phyloP scores from a whole-genome alignment of 2,797 vertebrate genomes.

The Rhinichthys osculus region DNA sequence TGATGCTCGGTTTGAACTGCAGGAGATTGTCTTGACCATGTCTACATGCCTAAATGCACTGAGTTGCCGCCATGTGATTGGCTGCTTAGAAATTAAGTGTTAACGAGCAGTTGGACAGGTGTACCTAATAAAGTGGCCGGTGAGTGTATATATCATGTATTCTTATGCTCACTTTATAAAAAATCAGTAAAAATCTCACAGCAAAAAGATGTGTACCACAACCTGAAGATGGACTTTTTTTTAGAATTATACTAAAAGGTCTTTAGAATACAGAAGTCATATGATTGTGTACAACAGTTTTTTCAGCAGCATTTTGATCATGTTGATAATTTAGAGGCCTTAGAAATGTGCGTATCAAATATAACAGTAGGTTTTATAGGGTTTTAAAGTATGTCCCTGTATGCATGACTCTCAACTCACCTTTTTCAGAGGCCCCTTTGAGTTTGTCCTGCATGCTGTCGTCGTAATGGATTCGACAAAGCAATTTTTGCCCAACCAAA shows the following conservation, averaged over 20 bases:
- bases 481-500: slow-evolving; percentile 92
- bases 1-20: too few relatives aligned
- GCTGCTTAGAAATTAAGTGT: too few relatives aligned
- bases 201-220: neutral
- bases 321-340: neutral
- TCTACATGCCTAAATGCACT: too few relatives aligned
- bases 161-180: neutral
- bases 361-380: neutral
- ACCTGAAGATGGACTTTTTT: neutral
- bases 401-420: slow-evolving; percentile 66
- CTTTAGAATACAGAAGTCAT: neutral
- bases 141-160: neutral
- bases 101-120: too few relatives aligned
- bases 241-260: neutral
- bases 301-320: neutral
- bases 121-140: too few relatives aligned
- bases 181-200: neutral
- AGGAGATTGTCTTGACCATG: too few relatives aligned
- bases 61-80: too few relatives aligned
- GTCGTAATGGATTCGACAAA: slow-evolving; percentile 93
- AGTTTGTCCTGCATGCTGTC: slow-evolving; percentile 96
- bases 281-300: neutral
- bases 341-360: neutral
- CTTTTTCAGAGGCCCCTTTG: slow-evolving; percentile 92
- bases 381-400: neutral